Conservation (phyloP, 2,888 invertebrate species). For the Epirrita christyi region DNA sequence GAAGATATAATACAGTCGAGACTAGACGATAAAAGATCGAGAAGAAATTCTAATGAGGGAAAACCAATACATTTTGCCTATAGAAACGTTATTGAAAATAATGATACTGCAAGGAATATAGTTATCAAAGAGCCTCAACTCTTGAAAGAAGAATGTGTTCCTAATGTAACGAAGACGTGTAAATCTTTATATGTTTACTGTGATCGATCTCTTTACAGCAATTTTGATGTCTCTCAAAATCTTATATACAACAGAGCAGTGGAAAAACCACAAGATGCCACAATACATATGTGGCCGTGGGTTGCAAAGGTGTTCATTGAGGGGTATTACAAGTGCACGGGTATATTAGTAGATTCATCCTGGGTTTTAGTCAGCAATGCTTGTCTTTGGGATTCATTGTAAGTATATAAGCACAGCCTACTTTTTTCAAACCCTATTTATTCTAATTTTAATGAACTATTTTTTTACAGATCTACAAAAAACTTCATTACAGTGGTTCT, state of each 20-base stretch:
- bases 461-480: constrained; percentile 73
- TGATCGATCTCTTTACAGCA: constrained; percentile 70
- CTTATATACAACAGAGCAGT: constrained; percentile 47
- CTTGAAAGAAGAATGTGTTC: constrained; percentile 73
- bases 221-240: constrained; percentile 59
- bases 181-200: constrained; percentile 83
- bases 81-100: constrained; percentile 45
- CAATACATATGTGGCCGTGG: constrained; percentile 87
- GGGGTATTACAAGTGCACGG: constrained; percentile 88
- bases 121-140: constrained; percentile 68
- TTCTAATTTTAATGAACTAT: constrained; percentile 3
- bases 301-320: constrained; percentile 89
- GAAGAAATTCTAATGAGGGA: constrained; percentile 49
- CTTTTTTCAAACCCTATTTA: too few species aligned
- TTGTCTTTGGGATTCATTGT: constrained; percentile 74
- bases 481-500: constrained; percentile 87
- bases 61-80: constrained; percentile 65
- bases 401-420: constrained; percentile 11
- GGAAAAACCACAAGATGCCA: constrained; percentile 34
- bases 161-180: constrained; percentile 78
- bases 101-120: constrained; percentile 49
- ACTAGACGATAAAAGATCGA: constrained; percentile 48
- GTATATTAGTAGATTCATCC: constrained; percentile 86
- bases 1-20: constrained; percentile 46
- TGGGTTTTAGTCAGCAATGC: constrained; percentile 87